These are phyloP conservation scores for Dipodomys stephensi DNA, from an alignment of 2,113 vertebrate species.

Conservation along the genomic window DNA sequence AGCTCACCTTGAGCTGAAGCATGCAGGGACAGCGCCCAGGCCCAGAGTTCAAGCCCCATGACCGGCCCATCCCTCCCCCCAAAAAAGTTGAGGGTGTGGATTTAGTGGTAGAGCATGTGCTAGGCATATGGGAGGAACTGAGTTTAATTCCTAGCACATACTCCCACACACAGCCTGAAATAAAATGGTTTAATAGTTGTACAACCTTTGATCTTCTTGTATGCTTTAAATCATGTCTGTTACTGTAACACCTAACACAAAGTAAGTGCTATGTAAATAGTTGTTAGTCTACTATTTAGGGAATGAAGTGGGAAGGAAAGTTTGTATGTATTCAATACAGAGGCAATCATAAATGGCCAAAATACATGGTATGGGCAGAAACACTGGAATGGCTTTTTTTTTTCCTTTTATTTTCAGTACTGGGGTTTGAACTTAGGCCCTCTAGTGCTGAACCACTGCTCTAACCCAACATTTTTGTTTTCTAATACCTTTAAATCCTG, in stretches of 20 bases:
- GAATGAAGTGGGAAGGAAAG: too few relatives aligned
- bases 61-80: too few relatives aligned
- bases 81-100: too few relatives aligned
- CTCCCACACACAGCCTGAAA: neutral
- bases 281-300: neutral
- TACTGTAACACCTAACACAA: neutral
- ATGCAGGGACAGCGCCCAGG: too few relatives aligned
- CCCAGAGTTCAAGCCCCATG: too few relatives aligned
- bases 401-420: neutral
- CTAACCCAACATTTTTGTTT: too few relatives aligned
- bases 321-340: neutral
- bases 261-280: neutral
- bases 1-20: too few relatives aligned
- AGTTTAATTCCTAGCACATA: neutral
- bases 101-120: too few relatives aligned
- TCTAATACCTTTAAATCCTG: neutral
- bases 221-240: neutral
- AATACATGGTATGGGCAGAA: neutral
- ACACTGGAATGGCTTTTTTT: neutral
- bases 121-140: too few relatives aligned
- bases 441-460: too few relatives aligned
- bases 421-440: too few relatives aligned
- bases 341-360: neutral
- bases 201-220: neutral
- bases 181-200: neutral